Conservation (phyloP, 2,797 vertebrate species). For the Squalus acanthias region DNA sequence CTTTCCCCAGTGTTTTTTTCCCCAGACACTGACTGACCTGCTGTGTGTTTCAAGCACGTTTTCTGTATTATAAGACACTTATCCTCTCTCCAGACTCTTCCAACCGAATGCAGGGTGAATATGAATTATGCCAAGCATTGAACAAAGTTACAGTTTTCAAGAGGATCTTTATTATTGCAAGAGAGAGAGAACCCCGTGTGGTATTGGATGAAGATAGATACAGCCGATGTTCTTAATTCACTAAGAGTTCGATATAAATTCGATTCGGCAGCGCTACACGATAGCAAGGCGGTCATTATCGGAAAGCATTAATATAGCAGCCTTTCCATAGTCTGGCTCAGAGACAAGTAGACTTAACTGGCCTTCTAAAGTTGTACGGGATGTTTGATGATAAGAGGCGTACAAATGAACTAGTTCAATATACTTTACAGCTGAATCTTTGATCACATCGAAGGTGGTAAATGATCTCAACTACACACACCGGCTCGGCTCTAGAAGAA, state of each 20-base stretch:
- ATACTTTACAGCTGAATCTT: background rate
- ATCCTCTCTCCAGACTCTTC: background rate
- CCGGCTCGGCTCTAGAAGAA: too few relatives aligned
- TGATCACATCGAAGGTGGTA: background rate
- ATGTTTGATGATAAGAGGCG: background rate
- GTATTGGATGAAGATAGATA: background rate
- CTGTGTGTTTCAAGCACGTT: background rate
- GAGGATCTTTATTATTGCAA: background rate
- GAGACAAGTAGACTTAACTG: background rate
- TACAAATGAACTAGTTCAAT: background rate
- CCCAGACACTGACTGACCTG: background rate
- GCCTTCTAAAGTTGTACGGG: too few relatives aligned
- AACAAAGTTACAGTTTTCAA: background rate
- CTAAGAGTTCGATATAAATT: background rate
- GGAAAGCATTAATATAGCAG: background rate
- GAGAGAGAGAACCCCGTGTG: background rate
- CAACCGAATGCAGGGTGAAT: background rate
- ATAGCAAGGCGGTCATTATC: background rate
- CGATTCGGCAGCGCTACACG: background rate
- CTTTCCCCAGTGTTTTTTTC: background rate
- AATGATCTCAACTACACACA: background rate
- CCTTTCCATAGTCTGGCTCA: background rate
- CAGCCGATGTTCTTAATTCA: background rate
- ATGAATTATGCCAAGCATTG: background rate
- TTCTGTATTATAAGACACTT: background rate